Base-by-base conservation (phyloP, 2,888 invertebrate species). In the Clusia tigrina region DNA sequence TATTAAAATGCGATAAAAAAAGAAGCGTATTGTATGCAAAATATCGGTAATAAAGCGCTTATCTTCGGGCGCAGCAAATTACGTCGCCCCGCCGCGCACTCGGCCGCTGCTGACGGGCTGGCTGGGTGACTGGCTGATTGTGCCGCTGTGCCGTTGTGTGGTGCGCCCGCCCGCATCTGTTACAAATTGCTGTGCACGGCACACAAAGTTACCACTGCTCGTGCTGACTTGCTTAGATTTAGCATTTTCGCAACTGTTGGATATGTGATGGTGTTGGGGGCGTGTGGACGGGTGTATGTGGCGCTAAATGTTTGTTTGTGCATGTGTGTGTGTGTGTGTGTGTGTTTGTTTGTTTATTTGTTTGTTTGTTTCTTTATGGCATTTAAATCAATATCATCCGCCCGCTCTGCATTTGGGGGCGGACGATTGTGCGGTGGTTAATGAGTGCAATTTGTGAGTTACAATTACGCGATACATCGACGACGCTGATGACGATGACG, bases 1-100 rank as follows among this genome's bases (percentile, higher is more conserved):
- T 74, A 74, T 74, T 74, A 74, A 74, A 74, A 74, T 74, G 74
- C 74, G 78, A 76, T 74, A 74, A 74, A 74, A 77, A 70, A n/a
- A n/a, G 65, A 76, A 74, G 76, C 77, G 78, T 78, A 42, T 42
- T 42, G 42, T 42, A 42, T 42, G 42, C 42, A 42, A 42, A 42
- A 42, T 42, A 77, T 77, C 78, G 74, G 74, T 77, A 77, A 74
- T 74, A 74, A 74, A 77, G 78, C 70, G 74, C 74, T 74, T 74
- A 74, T 74, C 74, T 74, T 64, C 6, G 6, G 6, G 32, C 74
- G 68, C 69, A 73, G 78, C 78, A 74, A 74, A 77, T 74, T 5
- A 42, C 42, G 42, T 17, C 3, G 15, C 42, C 10, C 42, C 42
- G 2, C n/a, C 42, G 42, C 12, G n/a, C 42, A 42, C 76, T 73